These are phyloP conservation scores for Andricus curvator DNA, from an alignment of 2,888 invertebrate species.

Conservation along the genomic window DNA sequence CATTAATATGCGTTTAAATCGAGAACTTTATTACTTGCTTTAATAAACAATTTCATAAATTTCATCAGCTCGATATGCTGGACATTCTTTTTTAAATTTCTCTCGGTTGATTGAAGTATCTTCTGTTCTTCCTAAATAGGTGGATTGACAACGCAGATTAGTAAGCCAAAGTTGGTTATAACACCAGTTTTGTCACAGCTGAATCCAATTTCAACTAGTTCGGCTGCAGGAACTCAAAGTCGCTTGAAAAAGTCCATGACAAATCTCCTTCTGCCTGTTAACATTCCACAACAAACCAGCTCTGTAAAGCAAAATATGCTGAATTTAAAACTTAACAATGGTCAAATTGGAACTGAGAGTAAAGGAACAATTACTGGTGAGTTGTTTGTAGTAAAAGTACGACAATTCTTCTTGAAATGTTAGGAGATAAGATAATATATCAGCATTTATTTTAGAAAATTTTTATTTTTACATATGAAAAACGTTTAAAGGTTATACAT, in stretches of 20 bases:
- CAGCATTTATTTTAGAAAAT: background rate
- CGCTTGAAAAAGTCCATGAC: conserved; percentile 72
- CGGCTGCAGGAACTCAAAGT: conserved; percentile 64
- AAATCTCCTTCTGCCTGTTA: conserved; percentile 73
- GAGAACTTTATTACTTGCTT: background rate
- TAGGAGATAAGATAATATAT: too few species aligned
- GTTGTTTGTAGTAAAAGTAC: background rate
- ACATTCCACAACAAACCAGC: conserved; percentile 70
- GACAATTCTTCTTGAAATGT: too few species aligned
- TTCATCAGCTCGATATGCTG: background rate
- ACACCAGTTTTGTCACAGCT: conserved; percentile 73
- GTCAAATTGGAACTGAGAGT: conserved; percentile 82
- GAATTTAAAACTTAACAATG: conserved; percentile 85
- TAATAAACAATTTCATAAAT: conserved; percentile 6
- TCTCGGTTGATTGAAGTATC: background rate
- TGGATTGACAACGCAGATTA: conserved; percentile 66
- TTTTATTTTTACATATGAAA: background rate
- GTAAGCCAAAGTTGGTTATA: conserved; percentile 72
- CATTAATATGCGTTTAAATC: conserved; percentile 17
- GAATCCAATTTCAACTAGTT: conserved; percentile 67
- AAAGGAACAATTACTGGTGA: conserved; percentile 83
- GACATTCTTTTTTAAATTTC: background rate
- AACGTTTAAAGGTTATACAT: background rate
- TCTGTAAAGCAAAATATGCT: conserved; percentile 81
- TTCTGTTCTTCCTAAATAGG: conserved; percentile 56